Conservation (phyloP, 2,113 vertebrate species). For the Chaetodon auriga region DNA sequence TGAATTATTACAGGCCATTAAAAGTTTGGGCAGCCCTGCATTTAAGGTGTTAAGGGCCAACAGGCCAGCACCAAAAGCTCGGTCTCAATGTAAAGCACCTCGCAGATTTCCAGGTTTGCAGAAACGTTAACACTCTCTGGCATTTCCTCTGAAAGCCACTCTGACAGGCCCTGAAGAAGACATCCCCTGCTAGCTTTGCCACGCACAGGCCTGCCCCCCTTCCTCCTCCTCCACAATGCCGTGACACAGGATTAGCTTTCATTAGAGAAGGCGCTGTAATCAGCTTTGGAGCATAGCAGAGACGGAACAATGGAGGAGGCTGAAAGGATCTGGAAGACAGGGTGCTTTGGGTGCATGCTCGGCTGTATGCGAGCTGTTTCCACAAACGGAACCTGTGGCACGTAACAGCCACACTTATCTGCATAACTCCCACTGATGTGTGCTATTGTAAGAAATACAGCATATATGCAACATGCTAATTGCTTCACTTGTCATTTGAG, state of each 20-base stretch:
- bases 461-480: slow-evolving; percentile 19
- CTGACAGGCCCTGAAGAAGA: slow-evolving; percentile 78
- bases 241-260: slow-evolving; percentile 83
- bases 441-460: neutral
- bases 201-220: slow-evolving; percentile 45
- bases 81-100: slow-evolving; percentile 33
- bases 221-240: slow-evolving; percentile 60
- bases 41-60: neutral
- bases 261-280: slow-evolving; percentile 80
- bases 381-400: slow-evolving; percentile 45
- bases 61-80: neutral
- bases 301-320: slow-evolving; percentile 73
- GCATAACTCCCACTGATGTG: neutral
- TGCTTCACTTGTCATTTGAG: slow-evolving; percentile 15
- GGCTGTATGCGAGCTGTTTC: slow-evolving; percentile 37
- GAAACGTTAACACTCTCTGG: slow-evolving; percentile 55
- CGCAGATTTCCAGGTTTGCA: slow-evolving; percentile 43
- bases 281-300: slow-evolving; percentile 79
- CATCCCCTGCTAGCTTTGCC: slow-evolving; percentile 70
- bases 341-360: slow-evolving; percentile 49
- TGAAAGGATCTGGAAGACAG: slow-evolving; percentile 73
- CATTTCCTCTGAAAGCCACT: slow-evolving; percentile 63
- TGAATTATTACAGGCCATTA: slow-evolving; percentile 12
- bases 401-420: slow-evolving; percentile 1
- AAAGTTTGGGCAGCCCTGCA: neutral